phyloP scores from a whole-genome alignment of 1,140 invertebrate species.

The Brachionus manjavacas region DNA sequence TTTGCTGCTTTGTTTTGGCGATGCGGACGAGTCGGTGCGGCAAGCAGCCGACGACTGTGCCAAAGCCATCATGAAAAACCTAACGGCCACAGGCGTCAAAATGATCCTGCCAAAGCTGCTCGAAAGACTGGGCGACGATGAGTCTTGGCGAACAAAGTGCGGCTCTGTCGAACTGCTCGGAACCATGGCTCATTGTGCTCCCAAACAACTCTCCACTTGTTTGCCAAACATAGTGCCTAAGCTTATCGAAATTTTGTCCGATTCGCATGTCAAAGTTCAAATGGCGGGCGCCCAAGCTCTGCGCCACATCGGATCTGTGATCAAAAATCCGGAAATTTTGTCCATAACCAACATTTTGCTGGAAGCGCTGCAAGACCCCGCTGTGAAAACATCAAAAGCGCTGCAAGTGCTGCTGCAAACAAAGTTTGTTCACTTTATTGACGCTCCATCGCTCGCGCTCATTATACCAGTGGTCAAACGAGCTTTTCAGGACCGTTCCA shows the following conservation, averaged over 20 bases:
- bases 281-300: conserved; percentile 88
- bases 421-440: conserved; percentile 98
- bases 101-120: conserved; percentile 82
- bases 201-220: conserved; percentile 93
- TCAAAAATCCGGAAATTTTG: conserved; percentile 96
- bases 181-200: conserved; percentile 86
- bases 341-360: conserved; percentile 85
- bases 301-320: conserved; percentile 92
- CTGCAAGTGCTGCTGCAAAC: conserved; percentile 87
- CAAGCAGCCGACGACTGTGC: conserved; percentile 72
- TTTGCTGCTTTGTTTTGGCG: conserved; percentile 89
- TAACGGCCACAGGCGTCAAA: conserved; percentile 93
- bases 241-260: conserved; percentile 89
- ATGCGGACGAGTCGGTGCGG: conserved; percentile 71
- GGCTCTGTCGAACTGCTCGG: conserved; percentile 88
- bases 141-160: conserved; percentile 95
- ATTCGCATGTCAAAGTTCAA: conserved; percentile 97
- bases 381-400: conserved; percentile 77
- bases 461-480: conserved; percentile 98
- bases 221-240: conserved; percentile 97
- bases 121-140: conserved; percentile 86
- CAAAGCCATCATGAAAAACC: conserved; percentile 89
- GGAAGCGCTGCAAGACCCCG: conserved; percentile 90
- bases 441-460: conserved; percentile 91
- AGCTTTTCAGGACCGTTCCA: conserved; percentile 91